These are phyloP conservation scores for Acleris holmiana DNA, from an alignment of 2,888 invertebrate species.

Conservation along the genomic window DNA sequence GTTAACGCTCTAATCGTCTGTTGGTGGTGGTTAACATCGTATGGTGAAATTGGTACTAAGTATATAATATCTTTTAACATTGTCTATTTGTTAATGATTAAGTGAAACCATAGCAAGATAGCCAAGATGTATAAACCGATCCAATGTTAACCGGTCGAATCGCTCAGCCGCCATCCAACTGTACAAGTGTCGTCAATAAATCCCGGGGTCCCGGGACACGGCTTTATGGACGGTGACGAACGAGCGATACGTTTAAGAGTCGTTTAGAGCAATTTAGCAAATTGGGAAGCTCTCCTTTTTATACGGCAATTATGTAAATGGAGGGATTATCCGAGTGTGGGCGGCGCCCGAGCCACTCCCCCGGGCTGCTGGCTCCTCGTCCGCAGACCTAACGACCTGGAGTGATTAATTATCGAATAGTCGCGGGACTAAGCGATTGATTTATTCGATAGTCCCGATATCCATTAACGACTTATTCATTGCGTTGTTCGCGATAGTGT, in stretches of 20 bases:
- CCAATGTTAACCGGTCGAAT: no score
- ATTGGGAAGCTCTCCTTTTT: conserved; percentile 84
- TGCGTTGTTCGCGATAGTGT: conserved; percentile 49
- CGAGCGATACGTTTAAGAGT: conserved; percentile 66
- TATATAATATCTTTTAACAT: no score
- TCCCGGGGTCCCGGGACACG: conserved; percentile 35
- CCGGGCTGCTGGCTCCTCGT: conserved; percentile 72
- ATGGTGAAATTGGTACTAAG: no score
- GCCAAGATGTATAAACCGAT: no score
- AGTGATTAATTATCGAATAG: conserved; percentile 77
- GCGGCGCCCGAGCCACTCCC: conserved; percentile 77
- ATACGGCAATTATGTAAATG: conserved; percentile 85
- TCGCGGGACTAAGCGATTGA: conserved; percentile 62
- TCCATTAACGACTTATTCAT: conserved; percentile 63
- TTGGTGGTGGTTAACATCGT: no score
- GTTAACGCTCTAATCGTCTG: no score
- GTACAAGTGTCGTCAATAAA: conserved; percentile 31
- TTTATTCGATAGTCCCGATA: conserved; percentile 75
- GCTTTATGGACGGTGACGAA: conserved; percentile 50
- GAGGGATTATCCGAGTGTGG: conserved; percentile 80
- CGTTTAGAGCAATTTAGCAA: conserved; percentile 83
- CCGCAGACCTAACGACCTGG: conserved; percentile 70
- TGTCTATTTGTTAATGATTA: no score
- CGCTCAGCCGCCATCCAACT: background rate
- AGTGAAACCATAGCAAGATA: no score